Conservation (phyloP, 2,113 vertebrate species). For the Panthera leo region DNA sequence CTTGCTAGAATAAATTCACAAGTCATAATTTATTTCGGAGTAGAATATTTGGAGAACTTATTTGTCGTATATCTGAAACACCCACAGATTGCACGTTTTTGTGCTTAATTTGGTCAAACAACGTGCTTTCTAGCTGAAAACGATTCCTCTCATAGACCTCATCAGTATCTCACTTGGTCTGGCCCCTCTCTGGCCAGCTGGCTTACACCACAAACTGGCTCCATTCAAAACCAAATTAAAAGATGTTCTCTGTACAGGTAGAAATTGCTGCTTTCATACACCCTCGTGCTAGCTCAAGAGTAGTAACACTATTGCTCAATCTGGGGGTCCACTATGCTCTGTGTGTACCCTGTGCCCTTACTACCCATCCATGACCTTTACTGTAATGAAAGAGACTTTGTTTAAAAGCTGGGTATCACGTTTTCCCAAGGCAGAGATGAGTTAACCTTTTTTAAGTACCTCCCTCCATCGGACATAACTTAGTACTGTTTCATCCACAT, state of each 20-base stretch:
- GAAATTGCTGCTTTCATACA: background rate
- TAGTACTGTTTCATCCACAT: background rate
- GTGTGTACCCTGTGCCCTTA: rapidly evolving
- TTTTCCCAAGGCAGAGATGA: background rate
- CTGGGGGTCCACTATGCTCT: too few relatives aligned
- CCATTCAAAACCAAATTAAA: background rate
- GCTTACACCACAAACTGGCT: background rate
- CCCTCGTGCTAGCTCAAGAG: background rate
- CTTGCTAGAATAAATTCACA: background rate
- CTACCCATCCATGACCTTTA: background rate
- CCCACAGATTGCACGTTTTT: background rate
- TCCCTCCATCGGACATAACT: background rate
- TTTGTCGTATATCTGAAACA: background rate
- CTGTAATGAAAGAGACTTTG: background rate
- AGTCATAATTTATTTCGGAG: background rate
- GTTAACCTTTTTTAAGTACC: background rate
- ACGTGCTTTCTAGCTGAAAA: constrained; percentile 15
- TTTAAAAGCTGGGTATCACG: background rate
- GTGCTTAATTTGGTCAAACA: background rate
- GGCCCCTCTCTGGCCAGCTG: background rate
- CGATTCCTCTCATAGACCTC: background rate
- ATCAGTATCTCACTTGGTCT: background rate
- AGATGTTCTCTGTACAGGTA: background rate
- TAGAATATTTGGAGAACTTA: background rate
- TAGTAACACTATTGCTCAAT: background rate